Conservation (phyloP, 2,113 vertebrate species). For the Epinephelus cyanopodus region DNA sequence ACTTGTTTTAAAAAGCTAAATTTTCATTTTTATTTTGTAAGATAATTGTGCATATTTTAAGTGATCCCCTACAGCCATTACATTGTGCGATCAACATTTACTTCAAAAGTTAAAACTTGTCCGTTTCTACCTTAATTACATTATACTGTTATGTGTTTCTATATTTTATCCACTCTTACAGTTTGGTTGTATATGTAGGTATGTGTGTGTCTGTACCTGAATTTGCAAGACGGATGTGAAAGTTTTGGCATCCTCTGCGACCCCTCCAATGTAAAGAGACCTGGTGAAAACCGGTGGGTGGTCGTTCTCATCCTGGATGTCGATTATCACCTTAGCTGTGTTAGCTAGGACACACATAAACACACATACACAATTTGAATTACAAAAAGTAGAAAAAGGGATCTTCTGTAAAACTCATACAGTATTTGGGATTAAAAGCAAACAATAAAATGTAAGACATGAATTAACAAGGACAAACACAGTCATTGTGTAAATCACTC, state of each 20-base stretch:
- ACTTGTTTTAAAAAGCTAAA: too few species aligned
- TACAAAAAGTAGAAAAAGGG: background rate
- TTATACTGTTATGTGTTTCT: background rate
- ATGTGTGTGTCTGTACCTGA: constrained; percentile 82
- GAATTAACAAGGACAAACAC: background rate
- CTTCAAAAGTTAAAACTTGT: too few species aligned
- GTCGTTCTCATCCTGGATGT: constrained; percentile 97
- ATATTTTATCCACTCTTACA: background rate
- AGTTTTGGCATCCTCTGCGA: constrained; percentile 95
- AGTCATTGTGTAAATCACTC: background rate
- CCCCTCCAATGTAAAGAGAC: constrained; percentile 93
- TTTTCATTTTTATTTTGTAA: too few species aligned
- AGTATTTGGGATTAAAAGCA: background rate
- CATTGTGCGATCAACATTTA: too few species aligned
- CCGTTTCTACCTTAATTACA: too few species aligned
- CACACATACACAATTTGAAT: constrained; percentile 9
- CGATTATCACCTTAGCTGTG: constrained; percentile 93
- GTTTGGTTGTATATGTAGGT: background rate
- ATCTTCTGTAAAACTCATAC: background rate
- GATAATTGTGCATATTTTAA: too few species aligned
- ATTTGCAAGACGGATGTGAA: constrained; percentile 95
- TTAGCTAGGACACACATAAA: constrained; percentile 86
- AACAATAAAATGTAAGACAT: background rate
- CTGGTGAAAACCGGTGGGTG: constrained; percentile 91
- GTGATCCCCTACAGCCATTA: too few species aligned